Evolutionary conservation across 2,888 invertebrate species (phyloP), one percentile per base, ranked within the genome.

Genomic region (Monoplex corrugatus): DNA sequence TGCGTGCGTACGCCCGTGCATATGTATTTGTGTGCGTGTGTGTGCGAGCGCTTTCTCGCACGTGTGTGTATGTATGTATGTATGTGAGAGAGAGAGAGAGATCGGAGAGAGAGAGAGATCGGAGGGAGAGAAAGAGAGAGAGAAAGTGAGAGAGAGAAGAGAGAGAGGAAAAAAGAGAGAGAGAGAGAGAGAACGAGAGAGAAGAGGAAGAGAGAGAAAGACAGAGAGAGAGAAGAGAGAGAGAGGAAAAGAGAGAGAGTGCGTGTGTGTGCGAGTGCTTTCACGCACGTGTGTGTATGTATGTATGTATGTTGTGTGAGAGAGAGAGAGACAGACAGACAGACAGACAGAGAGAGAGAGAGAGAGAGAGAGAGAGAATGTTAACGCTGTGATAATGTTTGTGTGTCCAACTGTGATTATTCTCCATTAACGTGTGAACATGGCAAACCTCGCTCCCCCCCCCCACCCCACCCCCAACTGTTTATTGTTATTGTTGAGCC

Each of bases 1-100:
- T 68, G 68, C n/a, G 68, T 68, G 68, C n/a, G 68, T 68, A 23
- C n/a, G 68, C n/a, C 28, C n/a, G 68, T 68, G 68, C n/a, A n/a
- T 68, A n/a, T 68, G 68, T 68, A n/a, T 23, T 5, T 68, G 68
- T 68, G 68, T 68, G 68, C n/a, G 68, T 68, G 68, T 8, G 68
- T 8, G 68, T 68, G 68, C 28, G 68, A 28, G 68, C 28, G 68
- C n/a, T 19, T 23, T 5, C n/a, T 5, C 28, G 68, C 5, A 5
- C 28, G 68, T 68, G 68, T 23, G 16, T 68, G 68, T 68, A n/a
- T 68, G 68, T 23, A n/a, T n/a, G n/a, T n/a, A n/a, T n/a, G n/a
- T n/a, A n/a, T n/a, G n/a, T n/a, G n/a, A n/a, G n/a, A n/a, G n/a
- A n/a, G n/a, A n/a, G n/a, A n/a, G n/a, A n/a, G n/a, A n/a, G n/a